Base-by-base conservation (phyloP, 2,888 invertebrate genomes). In the Yponomeuta sedellus region DNA sequence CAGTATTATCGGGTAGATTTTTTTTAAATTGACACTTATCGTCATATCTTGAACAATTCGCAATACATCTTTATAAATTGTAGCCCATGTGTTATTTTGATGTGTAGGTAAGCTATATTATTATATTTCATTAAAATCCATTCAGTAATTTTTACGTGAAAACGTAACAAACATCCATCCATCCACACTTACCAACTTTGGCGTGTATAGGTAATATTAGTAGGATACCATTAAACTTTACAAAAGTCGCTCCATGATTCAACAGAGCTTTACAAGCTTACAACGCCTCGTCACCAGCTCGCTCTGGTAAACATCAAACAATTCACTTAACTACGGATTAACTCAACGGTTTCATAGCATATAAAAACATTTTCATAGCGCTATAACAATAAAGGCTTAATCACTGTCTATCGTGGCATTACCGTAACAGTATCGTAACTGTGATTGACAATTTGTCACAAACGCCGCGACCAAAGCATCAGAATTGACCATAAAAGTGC, bases 401-500 rank as follows among this genome's bases (percentile, higher is more conserved):
- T 88, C 86, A 85, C 82, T 86, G 86, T 83, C 87, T 84, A 85
- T 85, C 83, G 81, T 87, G 83, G 86, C 82, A 80, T 74, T 69
- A 76, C 81, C 73, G 82, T 80, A 83, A 81, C 80, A 78, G 74
- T 69, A 76, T 81, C 73, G 82, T 81, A 83, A 81, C 80, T 79
- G 74, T 82, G 81, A 84, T 85, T 81, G 87, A 82, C 77, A 81
- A 77, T 82, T 66, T 66, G 66, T 56, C 66, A 69, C 64, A 65
- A 79, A 34, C 34, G 82, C 75, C 73, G 74, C 78, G 81, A 88
- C 90, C 90, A 89, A 90, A 89, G 86, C 83, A 84, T 85, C 80
- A 85, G 90, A 85, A 92, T 89, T 89, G 91, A 90, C 91, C 91
- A 91, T 92, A 92, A 92, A 92, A 81, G 81, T 85, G 80, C 88